A percentile compares a stretch with the other conserved stretches of the same genome.
Conservation (phyloP, 2,113 vertebrate genomes). For the Pica pica region DNA sequence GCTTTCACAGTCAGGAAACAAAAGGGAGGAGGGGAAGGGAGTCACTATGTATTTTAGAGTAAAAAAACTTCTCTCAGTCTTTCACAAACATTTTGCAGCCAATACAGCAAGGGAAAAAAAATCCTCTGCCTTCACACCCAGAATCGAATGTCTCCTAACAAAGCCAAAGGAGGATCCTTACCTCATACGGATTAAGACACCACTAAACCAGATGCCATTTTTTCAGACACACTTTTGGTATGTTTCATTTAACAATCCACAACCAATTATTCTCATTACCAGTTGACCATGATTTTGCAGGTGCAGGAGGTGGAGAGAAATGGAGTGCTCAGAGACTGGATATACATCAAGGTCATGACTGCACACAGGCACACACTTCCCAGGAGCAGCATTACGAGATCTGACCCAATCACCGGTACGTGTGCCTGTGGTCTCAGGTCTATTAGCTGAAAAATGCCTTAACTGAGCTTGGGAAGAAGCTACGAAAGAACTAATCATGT, state of each 20-base stretch:
- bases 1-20: neutral
- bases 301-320: neutral
- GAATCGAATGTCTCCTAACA: neutral
- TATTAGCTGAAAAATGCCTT: neutral
- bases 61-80: neutral
- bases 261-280: neutral
- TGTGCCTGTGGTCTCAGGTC: neutral
- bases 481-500: neutral
- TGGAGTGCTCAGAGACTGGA: neutral
- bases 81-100: neutral
- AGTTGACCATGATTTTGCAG: neutral
- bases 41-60: neutral
- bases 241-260: slow-evolving; percentile 4
- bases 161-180: neutral
- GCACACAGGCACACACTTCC: neutral
- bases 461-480: neutral
- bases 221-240: neutral
- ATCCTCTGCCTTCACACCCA: neutral
- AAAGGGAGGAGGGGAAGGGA: neutral
- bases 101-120: neutral
- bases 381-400: neutral
- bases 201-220: neutral
- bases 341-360: neutral
- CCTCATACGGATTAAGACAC: neutral
- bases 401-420: fast-evolving